Evolutionary conservation across 2,797 vertebrate genomes (phyloP).

Genomic region (Lindbergichthys nudifrons): DNA sequence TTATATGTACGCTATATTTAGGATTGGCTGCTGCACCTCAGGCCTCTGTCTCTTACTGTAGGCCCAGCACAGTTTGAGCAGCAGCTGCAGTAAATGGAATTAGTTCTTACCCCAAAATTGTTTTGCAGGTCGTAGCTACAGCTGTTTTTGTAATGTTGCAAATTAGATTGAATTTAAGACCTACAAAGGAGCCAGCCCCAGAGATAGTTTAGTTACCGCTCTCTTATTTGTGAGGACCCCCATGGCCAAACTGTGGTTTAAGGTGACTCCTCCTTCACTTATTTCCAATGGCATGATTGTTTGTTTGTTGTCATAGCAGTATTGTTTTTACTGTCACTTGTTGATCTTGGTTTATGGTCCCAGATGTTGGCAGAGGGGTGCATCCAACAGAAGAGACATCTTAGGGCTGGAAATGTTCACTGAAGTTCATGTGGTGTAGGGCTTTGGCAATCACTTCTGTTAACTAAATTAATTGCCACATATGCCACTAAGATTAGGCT

Average conservation of each 20-base stretch:
- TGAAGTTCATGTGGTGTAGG: constrained; percentile 64
- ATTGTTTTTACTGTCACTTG: constrained; percentile 71
- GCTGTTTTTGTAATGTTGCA: constrained; percentile 31
- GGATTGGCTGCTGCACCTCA: constrained; percentile 37
- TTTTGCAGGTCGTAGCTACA: constrained; percentile 19
- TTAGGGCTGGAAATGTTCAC: constrained; percentile 24
- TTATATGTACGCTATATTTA: constrained; percentile 38
- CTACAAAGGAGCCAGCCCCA: constrained; percentile 7
- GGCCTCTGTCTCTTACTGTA: background rate
- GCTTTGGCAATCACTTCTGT: background rate
- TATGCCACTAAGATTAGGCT: background rate
- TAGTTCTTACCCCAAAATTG: background rate
- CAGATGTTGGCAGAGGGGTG: constrained; percentile 78
- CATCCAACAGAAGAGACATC: constrained; percentile 60
- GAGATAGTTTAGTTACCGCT: constrained; percentile 29
- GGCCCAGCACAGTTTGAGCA: constrained; percentile 8
- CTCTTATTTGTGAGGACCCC: constrained; percentile 15
- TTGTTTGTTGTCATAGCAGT: constrained; percentile 72
- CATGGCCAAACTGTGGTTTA: constrained; percentile 42
- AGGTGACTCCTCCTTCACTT: constrained; percentile 44
- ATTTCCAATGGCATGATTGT: constrained; percentile 62
- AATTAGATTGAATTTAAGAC: constrained; percentile 32
- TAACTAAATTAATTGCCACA: constrained; percentile 5
- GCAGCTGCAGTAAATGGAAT: constrained; percentile 23
- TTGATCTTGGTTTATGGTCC: constrained; percentile 73